Conservation (phyloP, 1,140 invertebrate species). For the Prorops nasuta region DNA sequence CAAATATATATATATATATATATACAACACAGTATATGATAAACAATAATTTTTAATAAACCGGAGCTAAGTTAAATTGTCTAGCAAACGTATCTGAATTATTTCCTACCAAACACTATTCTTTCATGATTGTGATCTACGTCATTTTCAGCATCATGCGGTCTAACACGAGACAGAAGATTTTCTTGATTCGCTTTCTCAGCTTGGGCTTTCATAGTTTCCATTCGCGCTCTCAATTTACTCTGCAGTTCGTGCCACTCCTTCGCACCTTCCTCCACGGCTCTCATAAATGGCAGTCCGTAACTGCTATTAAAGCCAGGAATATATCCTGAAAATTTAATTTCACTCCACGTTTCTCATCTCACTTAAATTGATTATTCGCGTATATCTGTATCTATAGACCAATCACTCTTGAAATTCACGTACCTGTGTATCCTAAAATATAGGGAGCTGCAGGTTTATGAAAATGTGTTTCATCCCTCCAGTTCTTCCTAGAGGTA, state of each 20-base stretch:
- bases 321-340: slow-evolving; percentile 56
- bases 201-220: slow-evolving; percentile 54
- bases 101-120: slow-evolving; percentile 38
- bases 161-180: slow-evolving; percentile 34
- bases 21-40: background rate
- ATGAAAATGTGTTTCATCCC: slow-evolving; percentile 44
- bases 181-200: slow-evolving; percentile 46
- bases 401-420: slow-evolving; percentile 22
- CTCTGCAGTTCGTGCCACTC: slow-evolving; percentile 63
- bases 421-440: slow-evolving; percentile 69
- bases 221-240: slow-evolving; percentile 50
- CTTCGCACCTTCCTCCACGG: slow-evolving; percentile 68
- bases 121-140: slow-evolving; percentile 32
- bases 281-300: slow-evolving; percentile 67
- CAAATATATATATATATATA: background rate
- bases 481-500: slow-evolving; percentile 44
- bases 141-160: slow-evolving; percentile 37
- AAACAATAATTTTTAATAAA: background rate
- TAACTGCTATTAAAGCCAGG: slow-evolving; percentile 63
- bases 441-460: slow-evolving; percentile 62
- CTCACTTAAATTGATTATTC: slow-evolving; percentile 9
- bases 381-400: slow-evolving; percentile 33
- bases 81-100: background rate
- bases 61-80: too few species aligned
- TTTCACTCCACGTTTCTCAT: background rate